phyloP scores from a whole-genome alignment of 1,140 invertebrate species.

The Psix sp. region DNA sequence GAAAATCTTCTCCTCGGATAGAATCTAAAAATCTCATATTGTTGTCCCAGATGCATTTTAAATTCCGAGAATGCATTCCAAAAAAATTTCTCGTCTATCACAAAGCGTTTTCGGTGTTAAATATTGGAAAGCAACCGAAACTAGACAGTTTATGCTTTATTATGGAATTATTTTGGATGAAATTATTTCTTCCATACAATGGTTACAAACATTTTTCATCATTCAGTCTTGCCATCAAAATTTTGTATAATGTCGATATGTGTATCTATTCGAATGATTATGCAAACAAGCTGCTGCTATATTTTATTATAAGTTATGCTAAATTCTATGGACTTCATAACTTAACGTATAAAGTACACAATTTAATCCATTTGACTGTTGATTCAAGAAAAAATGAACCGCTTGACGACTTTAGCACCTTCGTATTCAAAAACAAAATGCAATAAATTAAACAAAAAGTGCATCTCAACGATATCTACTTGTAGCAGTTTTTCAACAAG shows the following conservation, averaged over 20 bases:
- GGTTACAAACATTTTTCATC: background rate
- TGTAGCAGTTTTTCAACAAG: background rate
- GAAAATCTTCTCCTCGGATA: background rate
- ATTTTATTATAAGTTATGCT: background rate
- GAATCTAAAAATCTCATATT: background rate
- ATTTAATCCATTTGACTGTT: conserved; percentile 67
- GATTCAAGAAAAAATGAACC: conserved; percentile 70
- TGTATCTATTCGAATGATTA: background rate
- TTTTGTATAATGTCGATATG: background rate
- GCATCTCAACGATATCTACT: background rate
- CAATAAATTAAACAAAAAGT: conserved; percentile 65
- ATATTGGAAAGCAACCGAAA: conserved; percentile 2
- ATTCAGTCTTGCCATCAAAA: background rate
- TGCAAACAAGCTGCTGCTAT: background rate
- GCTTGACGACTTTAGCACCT: conserved; percentile 52
- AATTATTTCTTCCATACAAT: background rate
- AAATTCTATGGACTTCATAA: conserved; percentile 58
- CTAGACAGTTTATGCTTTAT: background rate
- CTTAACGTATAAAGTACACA: conserved; percentile 63
- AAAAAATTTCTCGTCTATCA: background rate
- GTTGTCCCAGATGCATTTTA: background rate
- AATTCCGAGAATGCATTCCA: background rate
- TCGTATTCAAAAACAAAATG: conserved; percentile 75
- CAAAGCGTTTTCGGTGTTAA: background rate
- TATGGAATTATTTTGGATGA: background rate